Conservation (phyloP, 2,888 invertebrate species). For the Aporophyla lueneburgensis region DNA sequence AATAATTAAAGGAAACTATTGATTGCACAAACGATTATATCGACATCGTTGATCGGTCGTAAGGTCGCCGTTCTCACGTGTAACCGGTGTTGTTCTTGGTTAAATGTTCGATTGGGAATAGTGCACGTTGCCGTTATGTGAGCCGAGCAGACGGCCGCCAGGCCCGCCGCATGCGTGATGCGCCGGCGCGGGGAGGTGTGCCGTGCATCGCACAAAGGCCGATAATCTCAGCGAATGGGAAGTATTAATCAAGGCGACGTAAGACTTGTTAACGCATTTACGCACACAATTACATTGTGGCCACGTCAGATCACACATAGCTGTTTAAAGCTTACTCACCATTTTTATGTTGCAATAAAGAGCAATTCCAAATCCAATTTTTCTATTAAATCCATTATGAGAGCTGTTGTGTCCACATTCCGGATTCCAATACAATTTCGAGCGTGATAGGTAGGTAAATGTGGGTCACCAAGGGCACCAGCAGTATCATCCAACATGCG, state of each 20-base stretch:
- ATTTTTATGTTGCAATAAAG: constrained; percentile 59
- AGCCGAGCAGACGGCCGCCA: constrained; percentile 37
- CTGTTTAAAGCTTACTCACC: constrained; percentile 72
- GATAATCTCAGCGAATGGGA: constrained; percentile 82
- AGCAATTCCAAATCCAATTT: constrained; percentile 66
- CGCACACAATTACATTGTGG: constrained; percentile 68
- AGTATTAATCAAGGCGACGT: constrained; percentile 81
- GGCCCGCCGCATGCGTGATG: constrained; percentile 34
- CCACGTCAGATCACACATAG: constrained; percentile 60
- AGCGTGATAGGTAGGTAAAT: constrained; percentile 34
- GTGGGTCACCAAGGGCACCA: constrained; percentile 47
- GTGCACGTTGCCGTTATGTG: constrained; percentile 61
- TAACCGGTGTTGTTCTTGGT: constrained; percentile 43
- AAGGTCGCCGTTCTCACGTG: constrained; percentile 25
- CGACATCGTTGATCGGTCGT: constrained; percentile 3
- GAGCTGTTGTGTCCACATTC: constrained; percentile 46
- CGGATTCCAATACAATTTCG: constrained; percentile 44
- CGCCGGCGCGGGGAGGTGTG: constrained; percentile 36
- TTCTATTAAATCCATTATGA: constrained; percentile 70
- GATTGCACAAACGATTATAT: constrained; percentile 28
- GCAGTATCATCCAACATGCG: constrained; percentile 14
- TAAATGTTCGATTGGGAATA: constrained; percentile 47
- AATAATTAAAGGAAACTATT: constrained; percentile 36
- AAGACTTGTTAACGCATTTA: constrained; percentile 77
- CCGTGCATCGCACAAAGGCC: constrained; percentile 73